Evolutionary conservation across 1,140 invertebrate genomes (phyloP).

Genomic region (Melipona quadrifasciata): DNA sequence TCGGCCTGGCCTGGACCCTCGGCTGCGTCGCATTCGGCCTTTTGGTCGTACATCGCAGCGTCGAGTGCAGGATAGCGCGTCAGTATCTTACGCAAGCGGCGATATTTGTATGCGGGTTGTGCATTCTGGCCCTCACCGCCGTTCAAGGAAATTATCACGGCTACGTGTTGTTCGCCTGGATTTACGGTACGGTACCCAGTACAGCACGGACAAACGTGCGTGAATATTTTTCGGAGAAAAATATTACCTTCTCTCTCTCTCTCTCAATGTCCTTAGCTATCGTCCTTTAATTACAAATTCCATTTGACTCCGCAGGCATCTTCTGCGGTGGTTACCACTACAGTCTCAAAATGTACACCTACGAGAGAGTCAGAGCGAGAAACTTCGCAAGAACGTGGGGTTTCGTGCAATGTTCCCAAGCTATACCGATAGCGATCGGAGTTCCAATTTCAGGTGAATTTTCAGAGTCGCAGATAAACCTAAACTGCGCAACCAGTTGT

Average conservation of each 20-base stretch:
- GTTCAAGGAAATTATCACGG: slow-evolving; percentile 90
- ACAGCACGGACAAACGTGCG: neutral
- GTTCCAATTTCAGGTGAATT: slow-evolving; percentile 90
- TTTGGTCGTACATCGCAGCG: slow-evolving; percentile 90
- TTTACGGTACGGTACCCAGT: slow-evolving; percentile 86
- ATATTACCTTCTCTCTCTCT: too few species aligned
- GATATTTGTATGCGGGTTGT: slow-evolving; percentile 89
- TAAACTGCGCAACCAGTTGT: too few species aligned
- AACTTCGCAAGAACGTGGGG: slow-evolving; percentile 95
- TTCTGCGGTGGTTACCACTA: slow-evolving; percentile 93
- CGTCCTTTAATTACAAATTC: neutral
- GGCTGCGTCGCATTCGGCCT: slow-evolving; percentile 92
- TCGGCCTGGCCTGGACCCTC: slow-evolving; percentile 91
- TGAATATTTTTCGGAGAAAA: neutral
- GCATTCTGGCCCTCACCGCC: slow-evolving; percentile 91
- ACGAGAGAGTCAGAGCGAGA: slow-evolving; percentile 91
- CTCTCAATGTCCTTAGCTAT: too few species aligned
- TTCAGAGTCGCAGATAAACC: too few species aligned
- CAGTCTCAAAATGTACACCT: slow-evolving; percentile 93
- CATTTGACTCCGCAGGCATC: slow-evolving; percentile 81
- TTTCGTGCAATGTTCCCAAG: slow-evolving; percentile 94
- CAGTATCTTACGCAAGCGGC: slow-evolving; percentile 92
- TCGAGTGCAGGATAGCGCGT: slow-evolving; percentile 91
- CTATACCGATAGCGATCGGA: slow-evolving; percentile 92
- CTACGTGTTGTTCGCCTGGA: slow-evolving; percentile 92